A percentile compares a stretch with the other conserved stretches of the same genome.
These are phyloP conservation scores for Goniozus legneri DNA, from an alignment of 1,140 invertebrate species.

Conservation along the genomic window DNA sequence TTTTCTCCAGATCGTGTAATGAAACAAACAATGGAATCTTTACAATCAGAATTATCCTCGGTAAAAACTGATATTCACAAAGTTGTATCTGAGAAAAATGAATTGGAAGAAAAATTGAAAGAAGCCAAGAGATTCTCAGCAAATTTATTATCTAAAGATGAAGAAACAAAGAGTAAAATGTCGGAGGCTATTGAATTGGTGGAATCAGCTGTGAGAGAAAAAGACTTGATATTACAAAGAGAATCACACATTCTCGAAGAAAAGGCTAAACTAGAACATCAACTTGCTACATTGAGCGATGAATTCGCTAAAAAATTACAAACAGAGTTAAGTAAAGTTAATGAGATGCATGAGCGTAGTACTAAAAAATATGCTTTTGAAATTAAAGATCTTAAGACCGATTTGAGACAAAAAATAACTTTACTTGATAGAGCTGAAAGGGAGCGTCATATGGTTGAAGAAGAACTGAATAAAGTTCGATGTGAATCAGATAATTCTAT, in stretches of 20 bases:
- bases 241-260: constrained; percentile 46
- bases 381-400: constrained; percentile 44
- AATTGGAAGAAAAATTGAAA: constrained; percentile 36
- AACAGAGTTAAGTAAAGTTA: constrained; percentile 28
- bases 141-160: constrained; percentile 30
- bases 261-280: constrained; percentile 27
- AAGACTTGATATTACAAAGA: constrained; percentile 51
- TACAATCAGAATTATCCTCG: constrained; percentile 30
- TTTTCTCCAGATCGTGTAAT: constrained; percentile 15
- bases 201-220: constrained; percentile 53
- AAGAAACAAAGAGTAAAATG: constrained; percentile 43
- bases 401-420: constrained; percentile 40
- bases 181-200: constrained; percentile 54
- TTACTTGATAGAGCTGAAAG: constrained; percentile 41
- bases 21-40: constrained; percentile 26
- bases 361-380: constrained; percentile 39
- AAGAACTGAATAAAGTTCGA: constrained; percentile 49
- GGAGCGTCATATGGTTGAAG: constrained; percentile 54
- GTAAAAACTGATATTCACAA: constrained; percentile 31
- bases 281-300: constrained; percentile 26
- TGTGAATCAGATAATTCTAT: constrained; percentile 44
- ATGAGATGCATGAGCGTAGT: constrained; percentile 33
- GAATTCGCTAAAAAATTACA: constrained; percentile 36
- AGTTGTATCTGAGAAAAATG: constrained; percentile 21
- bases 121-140: constrained; percentile 25